Percentiles rank a stretch among this genome's conserved stretches.
Conservation (phyloP, 2,113 vertebrate species). For the Ameiurus melas region DNA sequence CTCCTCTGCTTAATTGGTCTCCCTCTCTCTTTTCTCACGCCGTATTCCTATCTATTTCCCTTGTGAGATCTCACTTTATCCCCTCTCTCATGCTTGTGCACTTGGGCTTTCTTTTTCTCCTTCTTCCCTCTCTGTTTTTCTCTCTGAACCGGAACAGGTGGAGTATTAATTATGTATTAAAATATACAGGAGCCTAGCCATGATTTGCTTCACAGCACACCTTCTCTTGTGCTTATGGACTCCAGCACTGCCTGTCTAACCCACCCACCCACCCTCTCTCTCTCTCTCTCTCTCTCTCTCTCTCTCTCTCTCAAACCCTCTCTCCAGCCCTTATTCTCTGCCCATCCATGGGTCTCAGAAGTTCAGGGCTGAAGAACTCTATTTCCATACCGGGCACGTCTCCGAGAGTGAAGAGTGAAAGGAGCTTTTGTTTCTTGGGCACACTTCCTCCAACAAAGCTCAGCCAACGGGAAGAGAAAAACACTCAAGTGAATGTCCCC, state of each 20-base stretch:
- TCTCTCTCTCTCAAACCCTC: conserved; percentile 13
- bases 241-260: not conserved
- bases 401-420: conserved; percentile 70
- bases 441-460: conserved; percentile 74
- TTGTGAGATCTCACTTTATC: conserved; percentile 8
- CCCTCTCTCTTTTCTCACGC: not conserved
- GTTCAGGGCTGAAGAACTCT: conserved; percentile 68
- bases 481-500: conserved; percentile 69
- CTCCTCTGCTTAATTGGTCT: conserved; percentile 32
- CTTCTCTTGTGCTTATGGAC: conserved; percentile 27
- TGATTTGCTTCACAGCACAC: conserved; percentile 62
- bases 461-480: conserved; percentile 51
- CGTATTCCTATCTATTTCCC: not conserved
- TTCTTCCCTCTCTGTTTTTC: conserved; percentile 15
- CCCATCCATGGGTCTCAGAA: conserved; percentile 50
- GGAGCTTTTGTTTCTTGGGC: conserved; percentile 74
- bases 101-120: conserved; percentile 39
- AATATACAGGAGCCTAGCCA: conserved; percentile 61
- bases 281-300: conserved; percentile 24
- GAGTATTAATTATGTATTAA: conserved; percentile 72
- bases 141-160: conserved; percentile 65
- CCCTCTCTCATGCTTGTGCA: conserved; percentile 33
- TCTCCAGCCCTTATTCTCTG: conserved; percentile 23
- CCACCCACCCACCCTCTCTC: not conserved
- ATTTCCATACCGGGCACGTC: conserved; percentile 75